Evolutionary conservation across 1,140 invertebrate species (phyloP).

Genomic region (Macrocentrus cingulum): DNA sequence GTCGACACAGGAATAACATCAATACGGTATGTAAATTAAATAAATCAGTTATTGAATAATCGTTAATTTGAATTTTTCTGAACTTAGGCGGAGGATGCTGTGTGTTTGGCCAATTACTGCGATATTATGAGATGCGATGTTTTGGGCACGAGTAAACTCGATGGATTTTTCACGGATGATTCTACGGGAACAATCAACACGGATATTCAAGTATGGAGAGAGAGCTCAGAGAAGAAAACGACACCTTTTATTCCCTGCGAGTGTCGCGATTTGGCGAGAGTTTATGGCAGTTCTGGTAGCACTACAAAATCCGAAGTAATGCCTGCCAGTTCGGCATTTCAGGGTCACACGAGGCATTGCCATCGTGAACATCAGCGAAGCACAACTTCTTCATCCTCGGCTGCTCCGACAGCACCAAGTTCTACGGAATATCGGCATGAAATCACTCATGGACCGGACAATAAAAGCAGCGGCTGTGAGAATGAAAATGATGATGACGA

Average conservation of each 20-base stretch:
- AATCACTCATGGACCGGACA: conserved; percentile 44
- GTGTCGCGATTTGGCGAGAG: conserved; percentile 27
- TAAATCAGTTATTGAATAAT: neutral
- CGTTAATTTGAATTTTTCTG: conserved; percentile 20
- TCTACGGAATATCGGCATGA: conserved; percentile 25
- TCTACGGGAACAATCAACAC: conserved; percentile 64
- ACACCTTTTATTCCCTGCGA: conserved; percentile 26
- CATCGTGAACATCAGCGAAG: conserved; percentile 3
- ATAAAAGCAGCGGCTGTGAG: conserved; percentile 49
- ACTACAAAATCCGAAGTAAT: conserved; percentile 27
- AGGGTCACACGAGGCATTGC: conserved; percentile 19
- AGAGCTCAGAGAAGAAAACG: conserved; percentile 48
- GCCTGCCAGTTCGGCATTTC: conserved; percentile 7
- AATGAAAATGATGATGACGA: conserved; percentile 38
- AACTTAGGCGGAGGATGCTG: conserved; percentile 78
- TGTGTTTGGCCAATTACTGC: conserved; percentile 91
- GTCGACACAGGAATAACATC: conserved; percentile 81
- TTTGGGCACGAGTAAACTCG: conserved; percentile 70
- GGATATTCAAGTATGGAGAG: conserved; percentile 65
- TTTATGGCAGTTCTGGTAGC: conserved; percentile 12
- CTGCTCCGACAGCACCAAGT: conserved; percentile 24
- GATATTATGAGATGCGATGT: conserved; percentile 94
- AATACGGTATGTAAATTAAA: conserved; percentile 67
- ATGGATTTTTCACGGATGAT: conserved; percentile 62
- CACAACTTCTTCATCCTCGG: conserved; percentile 7